Conservation (phyloP, 2,113 vertebrate species). For the Erythrolamprus reginae region DNA sequence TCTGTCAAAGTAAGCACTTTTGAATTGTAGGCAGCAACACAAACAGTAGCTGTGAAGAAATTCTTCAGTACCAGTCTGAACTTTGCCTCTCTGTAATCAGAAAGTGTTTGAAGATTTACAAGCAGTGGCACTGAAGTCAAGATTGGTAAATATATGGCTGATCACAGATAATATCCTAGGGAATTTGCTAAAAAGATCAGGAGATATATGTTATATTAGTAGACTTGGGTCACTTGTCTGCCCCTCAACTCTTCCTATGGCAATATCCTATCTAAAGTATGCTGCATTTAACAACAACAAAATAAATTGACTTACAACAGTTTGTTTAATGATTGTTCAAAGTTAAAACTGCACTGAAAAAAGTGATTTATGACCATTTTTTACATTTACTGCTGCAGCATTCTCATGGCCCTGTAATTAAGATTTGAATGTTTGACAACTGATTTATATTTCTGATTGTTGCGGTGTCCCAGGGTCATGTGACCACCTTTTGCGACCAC, state of each 20-base stretch:
- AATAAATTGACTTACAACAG: neutral
- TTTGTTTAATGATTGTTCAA: neutral
- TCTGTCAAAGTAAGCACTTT: neutral
- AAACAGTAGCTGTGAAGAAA: neutral
- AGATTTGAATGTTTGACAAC: neutral
- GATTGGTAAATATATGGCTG: conserved; percentile 19
- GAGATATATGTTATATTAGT: conserved; percentile 12
- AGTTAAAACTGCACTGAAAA: neutral
- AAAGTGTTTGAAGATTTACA: conserved; percentile 24
- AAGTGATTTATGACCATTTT: neutral
- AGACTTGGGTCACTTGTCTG: conserved; percentile 15
- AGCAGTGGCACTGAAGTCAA: conserved; percentile 24
- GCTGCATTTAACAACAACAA: neutral
- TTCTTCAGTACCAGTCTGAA: conserved; percentile 3
- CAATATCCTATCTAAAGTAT: neutral
- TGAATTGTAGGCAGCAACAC: neutral
- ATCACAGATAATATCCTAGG: conserved; percentile 36
- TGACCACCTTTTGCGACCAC: neutral
- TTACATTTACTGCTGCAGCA: neutral
- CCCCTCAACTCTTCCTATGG: conserved; percentile 7
- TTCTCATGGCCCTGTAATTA: neutral
- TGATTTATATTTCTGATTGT: neutral
- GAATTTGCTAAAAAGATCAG: conserved; percentile 29
- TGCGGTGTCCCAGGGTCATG: neutral
- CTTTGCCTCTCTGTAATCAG: conserved; percentile 20